These are phyloP conservation scores for Penaeus monodon DNA, from an alignment of 2,888 invertebrate genomes.

Conservation along the genomic window DNA sequence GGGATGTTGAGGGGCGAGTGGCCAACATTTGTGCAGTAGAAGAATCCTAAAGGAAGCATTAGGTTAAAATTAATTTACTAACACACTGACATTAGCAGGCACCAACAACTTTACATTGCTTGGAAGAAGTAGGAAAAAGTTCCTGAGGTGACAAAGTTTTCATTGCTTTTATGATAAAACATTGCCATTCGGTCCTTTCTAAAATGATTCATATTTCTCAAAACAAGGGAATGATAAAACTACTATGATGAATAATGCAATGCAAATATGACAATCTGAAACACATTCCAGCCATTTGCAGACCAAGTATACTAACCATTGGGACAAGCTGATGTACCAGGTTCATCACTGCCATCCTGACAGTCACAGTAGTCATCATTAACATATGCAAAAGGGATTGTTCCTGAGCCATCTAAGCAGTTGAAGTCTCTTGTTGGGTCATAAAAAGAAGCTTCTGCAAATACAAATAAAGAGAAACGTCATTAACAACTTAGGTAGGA, in stretches of 20 bases:
- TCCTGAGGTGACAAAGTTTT: no score
- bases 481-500: background rate
- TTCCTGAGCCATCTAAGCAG: slow-evolving; percentile 62
- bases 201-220: no score
- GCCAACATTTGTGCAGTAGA: slow-evolving; percentile 57
- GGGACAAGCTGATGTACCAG: slow-evolving; percentile 72
- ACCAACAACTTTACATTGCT: background rate
- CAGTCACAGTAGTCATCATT: slow-evolving; percentile 98
- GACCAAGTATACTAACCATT: slow-evolving; percentile 67
- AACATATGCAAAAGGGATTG: slow-evolving; percentile 68
- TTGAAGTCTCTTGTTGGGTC: slow-evolving; percentile 55
- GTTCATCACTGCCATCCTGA: slow-evolving; percentile 72
- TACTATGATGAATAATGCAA: no score
- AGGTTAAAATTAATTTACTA: background rate
- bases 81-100: background rate
- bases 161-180: no score
- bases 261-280: background rate
- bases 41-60: slow-evolving; percentile 40
- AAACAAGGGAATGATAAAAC: no score
- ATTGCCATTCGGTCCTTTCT: no score
- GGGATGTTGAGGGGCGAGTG: slow-evolving; percentile 66
- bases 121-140: no score
- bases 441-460: slow-evolving; percentile 61
- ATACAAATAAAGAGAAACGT: background rate
- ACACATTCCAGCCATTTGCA: background rate